phyloP scores from a whole-genome alignment of 2,888 invertebrate genomes.

The Theretra japonica region DNA sequence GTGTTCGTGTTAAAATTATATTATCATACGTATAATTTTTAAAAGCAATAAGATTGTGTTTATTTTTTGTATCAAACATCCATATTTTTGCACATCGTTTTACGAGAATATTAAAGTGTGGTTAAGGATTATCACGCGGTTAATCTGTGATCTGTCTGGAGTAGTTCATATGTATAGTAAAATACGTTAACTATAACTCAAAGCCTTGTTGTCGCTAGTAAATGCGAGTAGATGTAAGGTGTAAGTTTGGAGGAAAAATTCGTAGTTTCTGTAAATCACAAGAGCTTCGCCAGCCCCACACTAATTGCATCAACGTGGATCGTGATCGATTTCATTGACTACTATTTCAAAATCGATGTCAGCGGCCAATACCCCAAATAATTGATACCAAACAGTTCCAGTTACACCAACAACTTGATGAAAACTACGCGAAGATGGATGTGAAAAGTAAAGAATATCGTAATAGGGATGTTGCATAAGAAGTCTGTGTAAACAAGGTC shows the following conservation, averaged over 20 bases:
- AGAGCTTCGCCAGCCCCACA: too few species aligned
- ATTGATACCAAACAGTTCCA: not conserved
- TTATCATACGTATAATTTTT: too few species aligned
- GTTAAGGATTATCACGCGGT: not conserved
- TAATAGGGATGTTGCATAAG: slow-evolving; percentile 5
- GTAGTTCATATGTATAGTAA: not conserved
- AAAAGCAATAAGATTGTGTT: too few species aligned
- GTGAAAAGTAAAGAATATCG: not conserved
- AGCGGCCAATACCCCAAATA: too few species aligned
- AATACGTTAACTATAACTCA: not conserved
- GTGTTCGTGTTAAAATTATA: not conserved
- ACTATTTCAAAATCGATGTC: too few species aligned
- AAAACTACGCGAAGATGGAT: not conserved
- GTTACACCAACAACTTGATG: not conserved
- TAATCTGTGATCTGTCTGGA: not conserved
- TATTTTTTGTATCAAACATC: too few species aligned
- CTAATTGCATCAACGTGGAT: too few species aligned
- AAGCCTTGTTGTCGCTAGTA: too few species aligned
- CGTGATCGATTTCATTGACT: too few species aligned
- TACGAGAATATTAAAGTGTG: not conserved
- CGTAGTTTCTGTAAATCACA: too few species aligned
- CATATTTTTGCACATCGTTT: too few species aligned
- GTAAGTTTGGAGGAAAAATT: too few species aligned
- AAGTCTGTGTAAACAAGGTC: slow-evolving; percentile 5
- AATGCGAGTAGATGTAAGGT: not conserved